Base-by-base conservation (phyloP, 2,888 invertebrate species). In the Actias luna region DNA sequence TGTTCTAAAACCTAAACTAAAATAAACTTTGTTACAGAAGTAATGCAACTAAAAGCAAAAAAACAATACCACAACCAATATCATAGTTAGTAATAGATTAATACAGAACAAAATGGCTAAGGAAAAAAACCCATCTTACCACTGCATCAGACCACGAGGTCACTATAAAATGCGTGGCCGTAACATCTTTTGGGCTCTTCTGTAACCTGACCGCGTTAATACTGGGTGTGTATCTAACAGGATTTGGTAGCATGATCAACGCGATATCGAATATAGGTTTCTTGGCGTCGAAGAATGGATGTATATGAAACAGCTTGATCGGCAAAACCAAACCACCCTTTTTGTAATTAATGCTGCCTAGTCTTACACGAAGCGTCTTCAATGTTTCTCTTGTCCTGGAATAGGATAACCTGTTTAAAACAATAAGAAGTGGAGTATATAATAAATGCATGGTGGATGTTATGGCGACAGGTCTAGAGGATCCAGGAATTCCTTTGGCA, bases 301-400 rank as follows among this genome's bases (percentile, higher is more conserved):
- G 92, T 0, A 88, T 82, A 66, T 83, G 78, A 7, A 89, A 69
- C 29, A 75, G 72, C 65, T 91, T 89, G 2, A 89, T 71, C 0
- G 86, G 83, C 0, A 82, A 60, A 0, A 88, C 12, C 0, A 65
- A 50, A 0, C 91, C 91, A 0, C 86, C 89, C 69, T 83, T 85
- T 61, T 77, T 88, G 67, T 85, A 84, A 67, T 90, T 90, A 1
- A 80, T 78, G 42, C 89, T 90, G 4, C 91, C 92, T 0, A 90
- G 79, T 31, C 89, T 75, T 0, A 91, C 80, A 8, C 85, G 75
- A 0, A 91, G 64, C 0, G 77, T 64, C 60, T 88, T 72, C 2
- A 77, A 57, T 0, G 81, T 74, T 60, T 88, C 87, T 50, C 80
- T 67, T 59, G 86, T 63, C 61, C 90, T 90, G 72, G 2, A 79